phyloP scores from a whole-genome alignment of 2,888 invertebrate species.

The Notodromas monacha region DNA sequence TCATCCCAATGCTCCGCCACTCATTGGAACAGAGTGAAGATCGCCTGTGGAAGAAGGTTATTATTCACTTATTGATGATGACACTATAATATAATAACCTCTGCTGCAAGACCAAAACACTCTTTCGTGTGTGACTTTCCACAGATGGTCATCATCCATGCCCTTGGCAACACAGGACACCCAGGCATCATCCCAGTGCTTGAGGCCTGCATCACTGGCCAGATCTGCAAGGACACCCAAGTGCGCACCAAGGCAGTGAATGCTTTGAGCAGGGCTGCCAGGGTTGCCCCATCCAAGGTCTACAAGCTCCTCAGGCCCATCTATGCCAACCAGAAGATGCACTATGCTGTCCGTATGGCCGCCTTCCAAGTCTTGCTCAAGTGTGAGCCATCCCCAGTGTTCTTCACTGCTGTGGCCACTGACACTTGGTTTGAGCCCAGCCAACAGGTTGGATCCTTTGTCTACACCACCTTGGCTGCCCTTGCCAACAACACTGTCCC shows the following conservation, averaged over 20 bases:
- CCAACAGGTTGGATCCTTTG: constrained; percentile 13
- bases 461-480: constrained; percentile 13
- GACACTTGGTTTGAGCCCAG: constrained; percentile 14
- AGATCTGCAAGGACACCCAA: constrained; percentile 10
- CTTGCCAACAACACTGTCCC: constrained; percentile 11
- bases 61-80: too few relatives aligned
- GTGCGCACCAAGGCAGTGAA: constrained; percentile 14
- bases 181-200: constrained; percentile 12
- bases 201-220: constrained; percentile 11
- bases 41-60: too few relatives aligned
- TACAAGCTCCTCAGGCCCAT: constrained; percentile 13
- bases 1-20: too few relatives aligned
- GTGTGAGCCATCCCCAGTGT: constrained; percentile 12
- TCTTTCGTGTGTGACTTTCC: too few relatives aligned
- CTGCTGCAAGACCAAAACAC: too few relatives aligned
- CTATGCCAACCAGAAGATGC: constrained; percentile 13
- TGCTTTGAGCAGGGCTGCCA: constrained; percentile 13
- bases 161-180: constrained; percentile 15
- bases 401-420: constrained; percentile 15
- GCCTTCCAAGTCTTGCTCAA: constrained; percentile 14
- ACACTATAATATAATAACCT: too few relatives aligned
- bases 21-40: too few relatives aligned
- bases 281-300: constrained; percentile 10
- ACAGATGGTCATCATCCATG: constrained; percentile 13
- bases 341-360: constrained; percentile 14